These are phyloP conservation scores for Adrianichthys oophorus DNA, from an alignment of 2,797 vertebrate species.

Conservation along the genomic window DNA sequence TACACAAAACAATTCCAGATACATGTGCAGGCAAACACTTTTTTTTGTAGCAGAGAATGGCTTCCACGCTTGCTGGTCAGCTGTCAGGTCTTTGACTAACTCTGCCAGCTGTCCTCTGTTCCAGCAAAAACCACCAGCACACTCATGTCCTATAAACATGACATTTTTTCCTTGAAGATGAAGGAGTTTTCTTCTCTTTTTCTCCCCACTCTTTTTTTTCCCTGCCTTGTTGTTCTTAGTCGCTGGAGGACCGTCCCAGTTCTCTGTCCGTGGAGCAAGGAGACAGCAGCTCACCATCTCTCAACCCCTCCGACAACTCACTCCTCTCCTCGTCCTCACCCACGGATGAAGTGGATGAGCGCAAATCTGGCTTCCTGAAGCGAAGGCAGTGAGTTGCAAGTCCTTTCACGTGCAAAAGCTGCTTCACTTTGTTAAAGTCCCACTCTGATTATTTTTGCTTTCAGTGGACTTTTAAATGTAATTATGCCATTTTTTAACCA, in stretches of 20 bases:
- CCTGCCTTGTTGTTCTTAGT: conserved; percentile 65
- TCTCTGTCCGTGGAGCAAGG: conserved; percentile 92
- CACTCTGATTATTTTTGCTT: too few relatives aligned
- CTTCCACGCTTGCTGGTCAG: conserved; percentile 53
- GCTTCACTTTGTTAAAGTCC: conserved; percentile 9
- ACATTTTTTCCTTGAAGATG: conserved; percentile 5
- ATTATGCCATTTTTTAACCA: too few relatives aligned
- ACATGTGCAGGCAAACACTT: conserved; percentile 5
- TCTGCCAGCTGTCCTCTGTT: conserved; percentile 63
- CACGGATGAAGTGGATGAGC: conserved; percentile 94
- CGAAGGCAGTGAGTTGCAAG: conserved; percentile 88
- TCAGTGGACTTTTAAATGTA: too few relatives aligned
- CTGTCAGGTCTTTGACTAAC: conserved; percentile 63
- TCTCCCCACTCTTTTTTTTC: not conserved
- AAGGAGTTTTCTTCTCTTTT: conserved; percentile 1
- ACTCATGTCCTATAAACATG: conserved; percentile 21
- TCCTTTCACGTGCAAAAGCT: conserved; percentile 30
- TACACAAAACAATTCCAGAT: conserved; percentile 28
- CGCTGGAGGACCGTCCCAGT: conserved; percentile 93
- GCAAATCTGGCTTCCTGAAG: conserved; percentile 92
- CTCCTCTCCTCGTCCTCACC: conserved; percentile 95
- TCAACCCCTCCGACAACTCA: conserved; percentile 96
- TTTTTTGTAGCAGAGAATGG: conserved; percentile 46
- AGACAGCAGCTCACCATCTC: conserved; percentile 93
- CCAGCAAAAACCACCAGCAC: conserved; percentile 20